Percentiles rank a stretch among this genome's conserved stretches.
phyloP scores from a whole-genome alignment of 2,113 vertebrate species.

The Notiomystis cincta region DNA sequence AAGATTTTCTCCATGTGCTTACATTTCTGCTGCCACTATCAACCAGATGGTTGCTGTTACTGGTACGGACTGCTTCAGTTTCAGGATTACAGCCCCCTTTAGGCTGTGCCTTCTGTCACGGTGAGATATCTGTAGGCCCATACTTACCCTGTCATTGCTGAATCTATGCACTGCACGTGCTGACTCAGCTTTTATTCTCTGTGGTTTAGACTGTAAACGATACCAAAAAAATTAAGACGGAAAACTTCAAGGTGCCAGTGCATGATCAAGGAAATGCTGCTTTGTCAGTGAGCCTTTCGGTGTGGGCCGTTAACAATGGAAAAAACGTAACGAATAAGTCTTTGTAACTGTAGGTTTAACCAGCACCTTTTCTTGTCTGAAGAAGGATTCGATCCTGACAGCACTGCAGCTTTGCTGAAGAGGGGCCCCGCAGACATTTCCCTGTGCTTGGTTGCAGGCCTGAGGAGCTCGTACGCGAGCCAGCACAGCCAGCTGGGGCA shows the following conservation, averaged over 20 bases:
- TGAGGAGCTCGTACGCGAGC: conserved; percentile 89
- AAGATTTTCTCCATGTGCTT: neutral
- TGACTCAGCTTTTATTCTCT: neutral
- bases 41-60: neutral
- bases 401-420: neutral
- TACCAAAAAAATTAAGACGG: neutral
- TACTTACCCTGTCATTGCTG: neutral
- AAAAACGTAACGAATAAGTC: neutral
- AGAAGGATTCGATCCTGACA: neutral
- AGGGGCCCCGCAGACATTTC: fast-evolving
- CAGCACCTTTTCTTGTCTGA: neutral
- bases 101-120: neutral
- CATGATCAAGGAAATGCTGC: neutral
- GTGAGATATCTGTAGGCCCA: neutral
- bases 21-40: neutral
- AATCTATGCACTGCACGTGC: neutral
- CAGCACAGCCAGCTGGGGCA: conserved; percentile 91
- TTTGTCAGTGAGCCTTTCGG: neutral
- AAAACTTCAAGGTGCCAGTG: neutral
- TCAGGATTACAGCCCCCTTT: neutral
- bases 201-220: neutral
- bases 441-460: conserved; percentile 71
- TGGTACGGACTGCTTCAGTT: fast-evolving
- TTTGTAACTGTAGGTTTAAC: neutral
- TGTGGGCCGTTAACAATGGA: neutral